Conservation (phyloP, 2,888 invertebrate genomes). For the Eubasilissa splendida region DNA sequence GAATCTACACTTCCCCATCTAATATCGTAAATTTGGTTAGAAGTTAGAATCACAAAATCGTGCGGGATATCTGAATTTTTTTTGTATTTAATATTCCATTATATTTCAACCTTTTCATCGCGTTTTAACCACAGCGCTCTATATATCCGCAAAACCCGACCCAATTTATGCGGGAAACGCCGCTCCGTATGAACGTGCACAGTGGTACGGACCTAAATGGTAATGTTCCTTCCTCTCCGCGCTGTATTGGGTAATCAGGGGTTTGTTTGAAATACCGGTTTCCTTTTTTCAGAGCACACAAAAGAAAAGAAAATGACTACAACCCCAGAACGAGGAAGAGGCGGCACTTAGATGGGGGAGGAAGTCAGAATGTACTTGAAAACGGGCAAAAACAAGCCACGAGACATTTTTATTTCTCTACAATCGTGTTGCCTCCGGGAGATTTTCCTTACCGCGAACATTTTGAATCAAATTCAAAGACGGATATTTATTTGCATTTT, state of each 20-base stretch:
- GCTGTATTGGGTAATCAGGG: constrained; percentile 51
- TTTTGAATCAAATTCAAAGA: no score
- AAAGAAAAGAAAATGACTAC: constrained; percentile 47
- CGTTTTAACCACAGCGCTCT: not conserved
- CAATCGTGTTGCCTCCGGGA: no score
- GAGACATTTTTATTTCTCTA: not conserved
- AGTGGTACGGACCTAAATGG: constrained; percentile 26
- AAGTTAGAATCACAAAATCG: no score
- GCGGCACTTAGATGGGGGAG: constrained; percentile 29
- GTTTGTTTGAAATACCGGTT: constrained; percentile 47
- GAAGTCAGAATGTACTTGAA: constrained; percentile 29
- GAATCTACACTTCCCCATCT: no score
- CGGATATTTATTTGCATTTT: no score
- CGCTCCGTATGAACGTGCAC: constrained; percentile 19
- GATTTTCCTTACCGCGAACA: no score
- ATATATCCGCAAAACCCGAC: not conserved
- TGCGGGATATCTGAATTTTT: no score
- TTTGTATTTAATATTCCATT: no score
- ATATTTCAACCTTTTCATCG: not conserved
- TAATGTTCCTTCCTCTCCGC: constrained; percentile 34
- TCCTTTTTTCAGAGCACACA: constrained; percentile 27
- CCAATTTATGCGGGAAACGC: constrained; percentile 23
- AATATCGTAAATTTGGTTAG: no score
- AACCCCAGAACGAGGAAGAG: constrained; percentile 9
- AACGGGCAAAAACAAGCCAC: constrained; percentile 28